Evolutionary conservation across 1,140 invertebrate genomes (phyloP).

Genomic region (Eurosta solidaginis): DNA sequence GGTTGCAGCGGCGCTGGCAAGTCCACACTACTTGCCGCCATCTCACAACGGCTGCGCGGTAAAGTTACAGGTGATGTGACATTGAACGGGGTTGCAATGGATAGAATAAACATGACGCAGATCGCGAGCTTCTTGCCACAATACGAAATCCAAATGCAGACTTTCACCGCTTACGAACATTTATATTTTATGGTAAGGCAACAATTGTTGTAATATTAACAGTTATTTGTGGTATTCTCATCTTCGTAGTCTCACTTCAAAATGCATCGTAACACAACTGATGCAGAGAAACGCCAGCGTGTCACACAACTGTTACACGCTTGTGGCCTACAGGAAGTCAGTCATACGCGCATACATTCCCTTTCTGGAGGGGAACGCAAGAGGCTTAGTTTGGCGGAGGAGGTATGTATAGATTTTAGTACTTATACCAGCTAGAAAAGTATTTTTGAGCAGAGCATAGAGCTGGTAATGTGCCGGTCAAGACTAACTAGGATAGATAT

Average conservation of each 20-base stretch:
- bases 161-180: constrained; percentile 72
- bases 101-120: constrained; percentile 66
- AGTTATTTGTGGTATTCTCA: constrained; percentile 27
- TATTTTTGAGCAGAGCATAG: too few relatives aligned
- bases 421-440: too few relatives aligned
- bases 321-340: constrained; percentile 72
- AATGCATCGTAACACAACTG: constrained; percentile 63
- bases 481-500: too few relatives aligned
- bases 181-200: constrained; percentile 74
- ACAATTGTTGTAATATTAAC: not conserved
- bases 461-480: too few relatives aligned
- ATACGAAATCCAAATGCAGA: constrained; percentile 70
- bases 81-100: constrained; percentile 68
- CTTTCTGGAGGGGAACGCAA: constrained; percentile 87
- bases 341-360: constrained; percentile 68
- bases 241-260: constrained; percentile 63
- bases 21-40: constrained; percentile 71
- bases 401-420: too few relatives aligned
- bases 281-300: constrained; percentile 58
- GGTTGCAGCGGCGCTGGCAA: constrained; percentile 72
- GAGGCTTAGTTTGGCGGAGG: constrained; percentile 81
- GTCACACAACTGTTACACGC: constrained; percentile 63
- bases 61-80: constrained; percentile 67
- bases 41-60: constrained; percentile 69
- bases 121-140: constrained; percentile 79